A percentile compares a stretch with the other conserved stretches of the same genome.
phyloP scores from a whole-genome alignment of 1,140 invertebrate species.

The Platyscapa corneri region DNA sequence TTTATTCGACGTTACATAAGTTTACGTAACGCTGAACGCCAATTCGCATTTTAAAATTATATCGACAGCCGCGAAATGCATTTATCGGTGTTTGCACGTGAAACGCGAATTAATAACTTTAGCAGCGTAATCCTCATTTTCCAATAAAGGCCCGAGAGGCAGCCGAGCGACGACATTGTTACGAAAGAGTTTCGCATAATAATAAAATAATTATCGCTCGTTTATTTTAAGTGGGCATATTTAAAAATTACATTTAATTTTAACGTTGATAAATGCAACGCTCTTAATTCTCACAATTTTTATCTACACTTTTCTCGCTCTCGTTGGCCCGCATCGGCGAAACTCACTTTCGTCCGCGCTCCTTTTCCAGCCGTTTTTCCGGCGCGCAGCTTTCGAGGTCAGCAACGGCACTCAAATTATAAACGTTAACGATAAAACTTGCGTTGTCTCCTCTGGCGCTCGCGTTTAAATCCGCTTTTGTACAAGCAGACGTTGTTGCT shows the following conservation, averaged over 20 bases:
- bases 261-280: constrained; percentile 17
- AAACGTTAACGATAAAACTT: constrained; percentile 32
- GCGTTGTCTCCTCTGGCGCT: neutral
- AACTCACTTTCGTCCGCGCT: neutral
- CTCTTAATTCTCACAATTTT: constrained; percentile 26
- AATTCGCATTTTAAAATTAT: too few species aligned
- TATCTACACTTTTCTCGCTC: constrained; percentile 4
- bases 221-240: neutral
- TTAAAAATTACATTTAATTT: constrained; percentile 28
- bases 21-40: too few species aligned
- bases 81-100: too few species aligned
- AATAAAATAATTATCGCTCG: neutral
- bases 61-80: too few species aligned
- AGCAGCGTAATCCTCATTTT: too few species aligned
- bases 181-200: neutral
- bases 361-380: neutral
- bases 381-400: constrained; percentile 5
- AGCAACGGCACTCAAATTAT: constrained; percentile 24
- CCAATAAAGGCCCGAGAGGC: too few species aligned
- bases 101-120: too few species aligned
- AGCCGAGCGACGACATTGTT: neutral
- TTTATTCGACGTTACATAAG: too few species aligned
- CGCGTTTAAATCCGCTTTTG: constrained; percentile 26
- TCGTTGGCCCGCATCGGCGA: neutral
- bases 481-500: constrained; percentile 16